These are phyloP conservation scores for Anolis sagrei DNA, from an alignment of 2,113 vertebrate genomes.

Conservation along the genomic window DNA sequence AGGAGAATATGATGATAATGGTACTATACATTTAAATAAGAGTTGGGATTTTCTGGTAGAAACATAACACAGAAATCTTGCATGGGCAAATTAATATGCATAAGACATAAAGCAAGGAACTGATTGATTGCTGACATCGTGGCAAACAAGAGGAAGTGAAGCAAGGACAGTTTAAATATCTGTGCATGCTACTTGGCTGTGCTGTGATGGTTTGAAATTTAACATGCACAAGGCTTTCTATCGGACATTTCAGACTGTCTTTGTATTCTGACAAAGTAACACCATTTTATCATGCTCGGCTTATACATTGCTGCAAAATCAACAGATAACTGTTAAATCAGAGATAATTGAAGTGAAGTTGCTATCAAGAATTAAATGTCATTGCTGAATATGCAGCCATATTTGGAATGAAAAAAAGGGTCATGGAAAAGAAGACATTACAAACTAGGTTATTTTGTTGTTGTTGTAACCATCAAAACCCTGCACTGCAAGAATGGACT, in stretches of 20 bases:
- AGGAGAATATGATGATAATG: too few species aligned
- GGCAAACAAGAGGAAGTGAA: slow-evolving; percentile 55
- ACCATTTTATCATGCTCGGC: slow-evolving; percentile 53
- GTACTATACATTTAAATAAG: too few species aligned
- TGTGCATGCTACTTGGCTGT: slow-evolving; percentile 48
- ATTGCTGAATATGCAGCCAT: slow-evolving; percentile 60
- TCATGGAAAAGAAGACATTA: not conserved
- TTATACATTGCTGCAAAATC: slow-evolving; percentile 66
- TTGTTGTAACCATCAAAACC: slow-evolving; percentile 49
- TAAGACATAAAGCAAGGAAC: slow-evolving; percentile 48
- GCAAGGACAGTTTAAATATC: slow-evolving; percentile 52
- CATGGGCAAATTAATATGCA: slow-evolving; percentile 54
- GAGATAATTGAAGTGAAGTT: slow-evolving; percentile 64
- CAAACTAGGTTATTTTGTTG: slow-evolving; percentile 67
- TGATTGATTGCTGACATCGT: slow-evolving; percentile 43
- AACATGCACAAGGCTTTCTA: slow-evolving; percentile 59
- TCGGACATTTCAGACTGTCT: slow-evolving; percentile 62
- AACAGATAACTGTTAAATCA: slow-evolving; percentile 65
- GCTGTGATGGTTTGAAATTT: slow-evolving; percentile 62
- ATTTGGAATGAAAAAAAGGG: slow-evolving; percentile 59
- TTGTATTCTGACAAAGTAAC: slow-evolving; percentile 64
- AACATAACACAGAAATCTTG: slow-evolving; percentile 31
- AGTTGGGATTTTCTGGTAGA: not conserved
- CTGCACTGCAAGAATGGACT: slow-evolving; percentile 2
- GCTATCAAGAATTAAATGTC: slow-evolving; percentile 67